Percentiles rank a stretch among this genome's conserved stretches.
Conservation (phyloP, 2,888 invertebrate species). For the Ctenicera cuprea region DNA sequence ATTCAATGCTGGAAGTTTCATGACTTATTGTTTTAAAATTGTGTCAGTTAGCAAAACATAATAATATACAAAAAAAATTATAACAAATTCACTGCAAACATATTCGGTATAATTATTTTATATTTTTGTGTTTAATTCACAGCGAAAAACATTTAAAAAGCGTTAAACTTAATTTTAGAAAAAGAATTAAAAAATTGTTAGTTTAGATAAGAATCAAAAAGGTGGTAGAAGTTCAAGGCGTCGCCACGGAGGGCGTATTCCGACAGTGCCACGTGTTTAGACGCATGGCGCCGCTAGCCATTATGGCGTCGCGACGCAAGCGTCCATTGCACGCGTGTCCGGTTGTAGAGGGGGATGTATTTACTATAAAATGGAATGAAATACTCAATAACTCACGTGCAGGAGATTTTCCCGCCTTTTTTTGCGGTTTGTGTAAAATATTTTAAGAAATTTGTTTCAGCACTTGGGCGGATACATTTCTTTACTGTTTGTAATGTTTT, state of each 20-base stretch:
- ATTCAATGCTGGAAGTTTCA: no score
- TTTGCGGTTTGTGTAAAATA: conserved; percentile 1
- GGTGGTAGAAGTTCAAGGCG: conserved; percentile 51
- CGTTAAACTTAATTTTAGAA: no score
- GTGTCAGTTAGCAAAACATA: no score
- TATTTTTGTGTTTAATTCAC: no score
- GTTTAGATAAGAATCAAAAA: conserved; percentile 44
- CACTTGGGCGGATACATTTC: no score
- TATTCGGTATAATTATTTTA: no score
- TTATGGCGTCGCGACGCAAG: conserved; percentile 63
- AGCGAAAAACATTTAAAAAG: no score
- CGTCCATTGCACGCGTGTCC: conserved; percentile 52
- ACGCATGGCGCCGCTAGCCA: conserved; percentile 63
- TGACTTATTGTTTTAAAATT: no score
- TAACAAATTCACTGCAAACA: no score
- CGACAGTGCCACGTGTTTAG: conserved; percentile 56
- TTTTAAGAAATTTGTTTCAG: no score
- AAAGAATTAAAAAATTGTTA: conserved; percentile 1
- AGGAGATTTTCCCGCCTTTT: conserved; percentile 1
- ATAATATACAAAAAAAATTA: no score
- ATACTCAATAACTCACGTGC: conserved; percentile 36
- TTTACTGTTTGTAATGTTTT: no score
- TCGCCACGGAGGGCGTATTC: conserved; percentile 56
- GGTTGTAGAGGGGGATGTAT: conserved; percentile 27
- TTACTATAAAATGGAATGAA: conserved; percentile 39